A percentile compares a stretch with the other conserved stretches of the same genome.
phyloP scores from a whole-genome alignment of 2,888 invertebrate species.

The Drosophila kanekoi region DNA sequence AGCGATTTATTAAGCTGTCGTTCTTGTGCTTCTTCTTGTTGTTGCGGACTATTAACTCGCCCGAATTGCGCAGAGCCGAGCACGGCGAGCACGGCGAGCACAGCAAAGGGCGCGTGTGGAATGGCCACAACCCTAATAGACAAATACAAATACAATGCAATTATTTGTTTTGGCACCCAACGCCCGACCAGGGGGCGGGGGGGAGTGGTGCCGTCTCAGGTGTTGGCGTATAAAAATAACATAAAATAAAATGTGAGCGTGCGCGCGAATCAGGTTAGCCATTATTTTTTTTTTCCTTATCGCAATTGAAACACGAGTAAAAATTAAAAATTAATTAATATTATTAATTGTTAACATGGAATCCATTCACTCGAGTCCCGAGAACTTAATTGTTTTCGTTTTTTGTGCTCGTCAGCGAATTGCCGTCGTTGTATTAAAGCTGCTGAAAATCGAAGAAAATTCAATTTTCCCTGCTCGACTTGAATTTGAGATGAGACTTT shows the following conservation, averaged over 20 bases:
- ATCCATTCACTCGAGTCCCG: neutral
- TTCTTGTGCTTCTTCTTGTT: constrained; percentile 25
- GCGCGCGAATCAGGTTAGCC: neutral
- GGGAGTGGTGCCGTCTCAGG: neutral
- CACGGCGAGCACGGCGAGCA: constrained; percentile 31
- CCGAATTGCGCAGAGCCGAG: constrained; percentile 67
- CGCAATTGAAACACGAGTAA: constrained; percentile 38
- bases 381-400: constrained; percentile 12
- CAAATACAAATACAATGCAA: constrained; percentile 71
- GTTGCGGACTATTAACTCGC: constrained; percentile 64
- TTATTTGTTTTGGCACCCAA: constrained; percentile 57
- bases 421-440: too few relatives aligned
- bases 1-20: constrained; percentile 55
- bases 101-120: constrained; percentile 6
- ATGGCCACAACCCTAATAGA: constrained; percentile 47
- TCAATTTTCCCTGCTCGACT: neutral
- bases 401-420: neutral
- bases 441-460: constrained; percentile 2
- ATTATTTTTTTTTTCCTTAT: neutral
- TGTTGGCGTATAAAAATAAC: constrained; percentile 6
- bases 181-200: too few relatives aligned
- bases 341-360: constrained; percentile 12
- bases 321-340: constrained; percentile 20
- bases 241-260: neutral
- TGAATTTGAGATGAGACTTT: neutral